Percentiles rank a stretch among this genome's conserved stretches.
Evolutionary conservation across 1,140 invertebrate genomes (phyloP).

Genomic region (Sycobia sp.): DNA sequence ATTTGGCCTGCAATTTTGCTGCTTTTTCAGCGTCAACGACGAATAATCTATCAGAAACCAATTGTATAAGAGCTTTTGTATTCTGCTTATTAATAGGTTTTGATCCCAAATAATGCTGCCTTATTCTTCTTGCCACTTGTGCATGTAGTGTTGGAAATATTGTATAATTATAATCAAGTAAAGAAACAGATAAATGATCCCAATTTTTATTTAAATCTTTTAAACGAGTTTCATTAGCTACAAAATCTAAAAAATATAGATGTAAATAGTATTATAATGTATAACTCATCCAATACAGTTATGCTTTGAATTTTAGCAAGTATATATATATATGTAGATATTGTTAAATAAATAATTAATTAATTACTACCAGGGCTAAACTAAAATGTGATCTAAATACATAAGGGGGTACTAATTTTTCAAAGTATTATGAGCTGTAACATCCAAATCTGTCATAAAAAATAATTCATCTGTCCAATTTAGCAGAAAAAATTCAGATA

Average conservation of each 20-base stretch:
- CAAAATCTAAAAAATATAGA: slow-evolving; percentile 60
- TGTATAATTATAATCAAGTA: slow-evolving; percentile 69
- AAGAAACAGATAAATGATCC: slow-evolving; percentile 63
- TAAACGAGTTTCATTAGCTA: slow-evolving; percentile 54
- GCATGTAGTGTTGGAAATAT: slow-evolving; percentile 55
- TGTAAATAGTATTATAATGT: no score
- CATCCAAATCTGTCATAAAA: no score
- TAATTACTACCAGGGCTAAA: slow-evolving; percentile 67
- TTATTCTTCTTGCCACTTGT: slow-evolving; percentile 61
- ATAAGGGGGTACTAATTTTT: slow-evolving; percentile 64
- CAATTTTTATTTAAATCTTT: slow-evolving; percentile 64
- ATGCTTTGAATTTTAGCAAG: no score
- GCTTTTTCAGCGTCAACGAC: slow-evolving; percentile 63
- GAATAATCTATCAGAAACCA: slow-evolving; percentile 68
- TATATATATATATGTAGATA: slow-evolving; percentile 19
- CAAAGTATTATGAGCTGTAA: slow-evolving; percentile 65
- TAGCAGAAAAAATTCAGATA: no score
- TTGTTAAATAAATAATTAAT: slow-evolving; percentile 15
- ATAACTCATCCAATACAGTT: no score
- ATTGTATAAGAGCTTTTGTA: slow-evolving; percentile 48
- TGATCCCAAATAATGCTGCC: slow-evolving; percentile 63
- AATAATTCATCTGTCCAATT: no score
- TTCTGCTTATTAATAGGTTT: slow-evolving; percentile 55
- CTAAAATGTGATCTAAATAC: slow-evolving; percentile 68
- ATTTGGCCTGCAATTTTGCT: slow-evolving; percentile 62